Base-by-base conservation (phyloP, 1,140 invertebrate species). In the Berghia stephanieae region DNA sequence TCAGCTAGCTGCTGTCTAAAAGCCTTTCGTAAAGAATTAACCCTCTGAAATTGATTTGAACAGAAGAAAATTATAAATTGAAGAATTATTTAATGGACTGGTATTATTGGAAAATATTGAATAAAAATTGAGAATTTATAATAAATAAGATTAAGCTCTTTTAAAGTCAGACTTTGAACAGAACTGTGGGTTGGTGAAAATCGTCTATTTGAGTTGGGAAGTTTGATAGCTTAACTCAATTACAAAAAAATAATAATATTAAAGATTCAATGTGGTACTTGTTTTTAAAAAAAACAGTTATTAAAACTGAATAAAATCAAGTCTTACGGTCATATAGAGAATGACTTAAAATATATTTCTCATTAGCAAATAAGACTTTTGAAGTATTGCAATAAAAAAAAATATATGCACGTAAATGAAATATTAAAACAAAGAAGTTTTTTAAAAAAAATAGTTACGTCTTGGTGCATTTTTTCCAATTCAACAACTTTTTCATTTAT, bases 401-500 rank as follows among this genome's bases (percentile, higher is more conserved):
- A 8, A 57, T 3, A 1, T 0, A 52, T 52, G 24, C 1, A 1
- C 49, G 24, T 52, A 21, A 52, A 16, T 21, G 1, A 52, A 16
- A 0, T 52, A 52, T 16, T 52, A 24, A 52, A 52, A 16, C 2
- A 27, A 2, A 8, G 34, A 57, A 27, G 55, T 31, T 27, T 57
- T n/a, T 27, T 21, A 6, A 21, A 57, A 21, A 31, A 8, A 57
- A 57, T 27, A 27, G 55, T 83, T 77, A 88, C 87, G 79, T 88
- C 85, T 72, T 84, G 79, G 78, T 88, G 86, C 52, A 85, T 83
- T 76, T 84, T 88, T 68, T 88, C 86, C 55, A 88, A 73, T 46
- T 87, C 84, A 38, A 80, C 43, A 27, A 88, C 82, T 78, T 83
- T 86, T 44, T 87, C 86, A 81, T 88, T 88, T 3, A 88, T 86